These are phyloP conservation scores for Disparrhopalites patrizii DNA, from an alignment of 2,888 invertebrate genomes.

Conservation along the genomic window DNA sequence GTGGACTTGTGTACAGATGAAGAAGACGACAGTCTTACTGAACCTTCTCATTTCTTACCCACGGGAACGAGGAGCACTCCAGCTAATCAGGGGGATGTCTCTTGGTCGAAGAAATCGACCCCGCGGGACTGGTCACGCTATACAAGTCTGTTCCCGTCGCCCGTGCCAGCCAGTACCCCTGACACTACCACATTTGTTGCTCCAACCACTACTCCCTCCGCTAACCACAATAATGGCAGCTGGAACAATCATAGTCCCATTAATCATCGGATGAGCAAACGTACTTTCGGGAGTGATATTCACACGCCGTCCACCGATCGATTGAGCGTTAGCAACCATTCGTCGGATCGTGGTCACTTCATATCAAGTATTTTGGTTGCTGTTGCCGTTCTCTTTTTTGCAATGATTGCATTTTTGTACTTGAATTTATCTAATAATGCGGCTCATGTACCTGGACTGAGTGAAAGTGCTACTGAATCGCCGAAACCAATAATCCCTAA, in stretches of 20 bases:
- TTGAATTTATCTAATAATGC: conserved; percentile 22
- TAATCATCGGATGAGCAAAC: background rate
- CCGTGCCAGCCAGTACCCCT: background rate
- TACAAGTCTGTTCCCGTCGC: conserved; percentile 8
- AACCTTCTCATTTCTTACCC: background rate
- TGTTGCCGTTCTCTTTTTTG: conserved; percentile 18
- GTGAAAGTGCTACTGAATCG: background rate
- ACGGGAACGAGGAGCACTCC: background rate
- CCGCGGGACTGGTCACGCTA: conserved; percentile 20
- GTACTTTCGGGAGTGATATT: conserved; percentile 4
- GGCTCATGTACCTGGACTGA: conserved; percentile 22
- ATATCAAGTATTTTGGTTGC: conserved; percentile 26
- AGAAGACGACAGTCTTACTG: background rate
- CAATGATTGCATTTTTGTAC: conserved; percentile 22
- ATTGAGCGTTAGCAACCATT: background rate
- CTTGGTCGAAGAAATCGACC: conserved; percentile 18
- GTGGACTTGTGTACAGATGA: background rate
- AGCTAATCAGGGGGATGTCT: background rate
- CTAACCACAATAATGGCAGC: conserved; percentile 17
- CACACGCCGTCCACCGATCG: conserved; percentile 1
- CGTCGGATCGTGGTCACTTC: conserved; percentile 20
- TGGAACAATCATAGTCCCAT: conserved; percentile 15
- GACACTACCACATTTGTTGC: background rate
- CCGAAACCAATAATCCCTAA: background rate
- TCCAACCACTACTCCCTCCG: background rate